Evolutionary conservation across 2,113 vertebrate species (phyloP).

Genomic region (Falcunculus frontatus): DNA sequence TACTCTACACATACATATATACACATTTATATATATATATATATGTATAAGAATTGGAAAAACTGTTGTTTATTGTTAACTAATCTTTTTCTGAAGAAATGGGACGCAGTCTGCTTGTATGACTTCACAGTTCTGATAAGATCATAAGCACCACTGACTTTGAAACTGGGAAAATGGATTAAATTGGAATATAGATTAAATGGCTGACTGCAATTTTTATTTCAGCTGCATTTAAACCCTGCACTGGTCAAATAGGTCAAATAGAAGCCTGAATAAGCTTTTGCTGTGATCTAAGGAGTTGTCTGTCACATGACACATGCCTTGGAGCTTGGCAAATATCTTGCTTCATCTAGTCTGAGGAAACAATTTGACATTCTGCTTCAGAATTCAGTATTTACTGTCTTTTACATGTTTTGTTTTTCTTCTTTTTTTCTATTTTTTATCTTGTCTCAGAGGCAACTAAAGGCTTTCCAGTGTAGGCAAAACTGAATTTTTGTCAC

Average conservation of each 20-base stretch:
- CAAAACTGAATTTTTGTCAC: background rate
- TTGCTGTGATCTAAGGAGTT: background rate
- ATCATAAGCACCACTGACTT: constrained; percentile 13
- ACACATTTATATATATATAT: no score
- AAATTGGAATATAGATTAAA: constrained; percentile 44
- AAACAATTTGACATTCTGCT: background rate
- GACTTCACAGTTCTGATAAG: constrained; percentile 2
- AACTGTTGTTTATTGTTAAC: background rate
- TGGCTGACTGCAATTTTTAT: constrained; percentile 27
- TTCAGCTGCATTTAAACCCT: constrained; percentile 24
- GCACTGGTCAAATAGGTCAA: constrained; percentile 11
- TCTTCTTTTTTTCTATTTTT: background rate
- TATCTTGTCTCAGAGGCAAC: background rate
- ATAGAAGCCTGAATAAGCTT: background rate
- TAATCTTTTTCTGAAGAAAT: background rate
- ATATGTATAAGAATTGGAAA: background rate
- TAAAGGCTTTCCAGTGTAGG: background rate
- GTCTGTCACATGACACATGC: background rate
- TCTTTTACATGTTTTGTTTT: background rate
- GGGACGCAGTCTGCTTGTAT: background rate
- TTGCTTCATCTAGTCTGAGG: background rate
- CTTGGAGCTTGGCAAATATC: background rate
- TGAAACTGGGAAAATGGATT: constrained; percentile 23
- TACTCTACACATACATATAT: rapidly evolving
- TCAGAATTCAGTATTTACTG: background rate